phyloP scores from a whole-genome alignment of 2,888 invertebrate genomes.

The Thumatha senex region DNA sequence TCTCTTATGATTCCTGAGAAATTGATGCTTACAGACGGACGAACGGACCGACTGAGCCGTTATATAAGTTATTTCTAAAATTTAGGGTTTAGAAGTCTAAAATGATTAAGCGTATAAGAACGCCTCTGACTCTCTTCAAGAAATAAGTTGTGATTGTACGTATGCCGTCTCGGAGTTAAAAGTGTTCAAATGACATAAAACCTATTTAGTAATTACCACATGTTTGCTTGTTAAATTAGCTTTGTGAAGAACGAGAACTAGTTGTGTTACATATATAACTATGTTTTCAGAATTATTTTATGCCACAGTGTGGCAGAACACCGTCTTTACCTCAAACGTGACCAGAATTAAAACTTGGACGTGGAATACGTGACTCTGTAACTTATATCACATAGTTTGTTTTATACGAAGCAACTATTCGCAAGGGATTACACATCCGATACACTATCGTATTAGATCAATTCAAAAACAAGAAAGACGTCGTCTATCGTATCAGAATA shows the following conservation, averaged over 20 bases:
- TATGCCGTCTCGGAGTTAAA: no score
- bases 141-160: no score
- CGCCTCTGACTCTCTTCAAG: no score
- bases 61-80: no score
- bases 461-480: conserved; percentile 19
- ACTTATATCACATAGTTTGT: conserved; percentile 7
- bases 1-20: no score
- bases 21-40: no score
- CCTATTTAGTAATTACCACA: no score
- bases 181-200: no score
- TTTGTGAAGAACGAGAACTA: background rate
- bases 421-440: conserved; percentile 10
- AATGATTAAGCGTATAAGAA: no score
- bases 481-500: conserved; percentile 2
- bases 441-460: conserved; percentile 16
- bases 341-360: background rate
- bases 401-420: conserved; percentile 6
- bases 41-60: no score
- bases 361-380: conserved; percentile 7
- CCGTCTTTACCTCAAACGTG: background rate
- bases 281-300: background rate
- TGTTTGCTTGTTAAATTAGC: no score
- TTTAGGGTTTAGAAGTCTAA: no score
- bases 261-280: background rate
- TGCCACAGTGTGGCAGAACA: background rate